These are phyloP conservation scores for Lamellibrachia satsuma DNA, from an alignment of 2,888 invertebrate species.

Conservation along the genomic window DNA sequence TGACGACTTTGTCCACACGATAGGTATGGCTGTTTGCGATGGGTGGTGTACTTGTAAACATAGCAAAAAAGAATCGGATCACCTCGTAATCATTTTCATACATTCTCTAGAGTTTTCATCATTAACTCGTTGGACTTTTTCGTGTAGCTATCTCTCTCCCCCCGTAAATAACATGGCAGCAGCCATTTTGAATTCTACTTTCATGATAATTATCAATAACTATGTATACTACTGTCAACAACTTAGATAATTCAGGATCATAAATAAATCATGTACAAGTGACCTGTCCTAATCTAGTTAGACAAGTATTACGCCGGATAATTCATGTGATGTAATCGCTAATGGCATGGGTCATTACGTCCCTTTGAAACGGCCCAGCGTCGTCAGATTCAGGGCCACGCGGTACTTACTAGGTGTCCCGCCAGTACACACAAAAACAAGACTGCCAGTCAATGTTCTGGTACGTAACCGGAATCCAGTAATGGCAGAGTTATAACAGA, in stretches of 20 bases:
- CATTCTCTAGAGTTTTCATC: too few species aligned
- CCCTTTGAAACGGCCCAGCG: not conserved
- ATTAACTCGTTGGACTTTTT: too few species aligned
- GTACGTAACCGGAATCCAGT: not conserved
- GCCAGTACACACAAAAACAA: not conserved
- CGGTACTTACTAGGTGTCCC: not conserved
- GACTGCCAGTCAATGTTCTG: not conserved
- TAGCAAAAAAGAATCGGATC: too few species aligned
- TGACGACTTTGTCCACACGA: too few species aligned
- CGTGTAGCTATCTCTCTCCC: too few species aligned
- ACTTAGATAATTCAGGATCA: not conserved
- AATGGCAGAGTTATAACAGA: not conserved
- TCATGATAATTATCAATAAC: not conserved
- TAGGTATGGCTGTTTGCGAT: too few species aligned
- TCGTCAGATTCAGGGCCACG: not conserved
- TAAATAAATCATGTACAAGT: not conserved
- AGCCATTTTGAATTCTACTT: not conserved
- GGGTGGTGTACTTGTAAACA: too few species aligned
- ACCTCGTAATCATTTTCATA: too few species aligned
- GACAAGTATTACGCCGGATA: not conserved
- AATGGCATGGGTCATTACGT: not conserved
- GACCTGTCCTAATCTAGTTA: slow-evolving; percentile 2
- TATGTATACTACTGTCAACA: not conserved
- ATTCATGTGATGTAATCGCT: not conserved
- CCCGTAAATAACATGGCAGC: not conserved